Conservation (phyloP, 2,888 invertebrate species). For the Ectemnius continuus region DNA sequence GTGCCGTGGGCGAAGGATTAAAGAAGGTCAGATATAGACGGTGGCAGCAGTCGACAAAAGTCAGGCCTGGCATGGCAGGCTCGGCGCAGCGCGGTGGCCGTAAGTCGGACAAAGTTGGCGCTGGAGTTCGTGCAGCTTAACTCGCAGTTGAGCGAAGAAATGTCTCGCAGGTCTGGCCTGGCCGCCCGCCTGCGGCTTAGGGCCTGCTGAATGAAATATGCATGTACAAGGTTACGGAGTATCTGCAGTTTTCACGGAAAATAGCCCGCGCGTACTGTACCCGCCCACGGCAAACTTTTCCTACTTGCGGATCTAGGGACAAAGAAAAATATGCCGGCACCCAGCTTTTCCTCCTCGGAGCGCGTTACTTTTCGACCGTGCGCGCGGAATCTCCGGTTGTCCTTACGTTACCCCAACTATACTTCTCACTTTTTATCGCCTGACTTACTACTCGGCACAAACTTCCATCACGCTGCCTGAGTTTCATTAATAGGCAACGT, state of each 20-base stretch:
- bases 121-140: slow-evolving; percentile 63
- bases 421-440: background rate
- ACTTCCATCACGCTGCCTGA: background rate
- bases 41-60: slow-evolving; percentile 5
- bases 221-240: slow-evolving; percentile 68
- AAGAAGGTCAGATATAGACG: slow-evolving; percentile 23
- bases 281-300: slow-evolving; percentile 47
- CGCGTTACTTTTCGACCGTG: slow-evolving; percentile 36
- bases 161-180: slow-evolving; percentile 35
- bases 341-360: slow-evolving; percentile 21
- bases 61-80: slow-evolving; percentile 16
- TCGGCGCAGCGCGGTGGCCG: slow-evolving; percentile 29
- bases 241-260: slow-evolving; percentile 70
- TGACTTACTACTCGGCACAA: slow-evolving; percentile 10
- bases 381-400: background rate
- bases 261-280: slow-evolving; percentile 47
- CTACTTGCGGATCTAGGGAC: slow-evolving; percentile 27
- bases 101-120: slow-evolving; percentile 65
- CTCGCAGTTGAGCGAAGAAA: slow-evolving; percentile 48
- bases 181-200: slow-evolving; percentile 62
- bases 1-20: slow-evolving; percentile 25
- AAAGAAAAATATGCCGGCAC: slow-evolving; percentile 36
- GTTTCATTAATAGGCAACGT: background rate
- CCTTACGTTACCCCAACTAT: background rate
- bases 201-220: slow-evolving; percentile 70